Evolutionary conservation across 2,797 vertebrate species (phyloP), one percentile per base, ranked within the genome.

Genomic region (Tragelaphus eurycerus): DNA sequence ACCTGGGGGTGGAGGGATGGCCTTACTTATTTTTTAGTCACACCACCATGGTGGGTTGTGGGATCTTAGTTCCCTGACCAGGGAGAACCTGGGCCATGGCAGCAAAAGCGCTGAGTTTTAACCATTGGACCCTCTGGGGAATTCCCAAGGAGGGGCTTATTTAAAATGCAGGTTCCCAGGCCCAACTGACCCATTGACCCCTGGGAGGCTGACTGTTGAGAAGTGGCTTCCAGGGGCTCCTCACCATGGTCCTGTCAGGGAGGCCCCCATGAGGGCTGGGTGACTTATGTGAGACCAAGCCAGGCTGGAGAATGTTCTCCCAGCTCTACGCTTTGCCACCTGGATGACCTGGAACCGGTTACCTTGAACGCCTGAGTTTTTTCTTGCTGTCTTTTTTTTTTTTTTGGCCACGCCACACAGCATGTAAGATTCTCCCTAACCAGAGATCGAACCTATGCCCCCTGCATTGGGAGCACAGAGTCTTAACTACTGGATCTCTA

Each of bases 371-470:
- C 29, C 67, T 38, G 67, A 71, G 67, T 71, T 71, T 71, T 71
- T 38, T 71, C 67, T 23, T 11, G 10, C 19, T 13, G 34, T 71
- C 64, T 23, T 38, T 71, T 38, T 67, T 62, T 64, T 67, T 38
- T 67, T 71, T 71, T 48, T 71, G 19, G 67, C 67, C 19, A 23
- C 0, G 5, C 5, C 67, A 38, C 0, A 0, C 19, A 23, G 10
- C 3, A 23, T 23, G 19, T 23, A 71, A 71, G 34, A 12, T 38
- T 34, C 34, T 38, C 34, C 19, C 67, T 19, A 23, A 38, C 10
- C 34, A 71, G 34, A 71, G 34, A 71, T 7, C 21, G 17, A 71
- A 71, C 64, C 17, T 34, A n/a, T 71, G 64, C 64, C n/a, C 31
- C 17, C 17, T 67, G 64, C n/a, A 6, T 38, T 71, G 9, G 64